Percentiles rank a stretch among this genome's conserved stretches.
Conservation (phyloP, 2,888 invertebrate genomes). For the Exephanes ischioxanthus region DNA sequence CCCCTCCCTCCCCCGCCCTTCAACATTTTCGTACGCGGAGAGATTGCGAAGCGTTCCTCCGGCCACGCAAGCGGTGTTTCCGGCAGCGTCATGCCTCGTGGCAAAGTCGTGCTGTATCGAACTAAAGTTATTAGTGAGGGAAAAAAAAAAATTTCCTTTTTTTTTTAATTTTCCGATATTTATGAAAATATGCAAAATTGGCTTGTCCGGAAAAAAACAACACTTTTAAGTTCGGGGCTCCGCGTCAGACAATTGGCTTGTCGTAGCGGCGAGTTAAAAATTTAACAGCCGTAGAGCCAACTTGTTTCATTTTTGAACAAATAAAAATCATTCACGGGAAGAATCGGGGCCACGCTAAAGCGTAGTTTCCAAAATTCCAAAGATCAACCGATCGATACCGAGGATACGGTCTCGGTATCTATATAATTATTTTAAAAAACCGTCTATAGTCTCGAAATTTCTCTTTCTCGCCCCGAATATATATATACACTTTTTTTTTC, state of each 20-base stretch:
- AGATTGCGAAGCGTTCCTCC: background rate
- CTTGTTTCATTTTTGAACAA: no score
- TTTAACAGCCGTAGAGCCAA: no score
- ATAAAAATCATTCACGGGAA: background rate
- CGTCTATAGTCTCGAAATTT: conserved; percentile 15
- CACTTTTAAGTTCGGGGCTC: background rate
- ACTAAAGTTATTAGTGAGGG: background rate
- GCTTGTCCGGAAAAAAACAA: background rate
- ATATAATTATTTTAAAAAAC: conserved; percentile 35
- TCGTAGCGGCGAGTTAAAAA: no score
- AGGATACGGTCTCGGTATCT: background rate
- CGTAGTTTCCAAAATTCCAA: background rate
- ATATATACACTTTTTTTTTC: background rate
- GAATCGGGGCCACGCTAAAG: background rate
- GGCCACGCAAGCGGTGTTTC: background rate
- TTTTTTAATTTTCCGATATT: background rate
- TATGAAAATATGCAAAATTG: background rate
- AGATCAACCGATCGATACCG: background rate
- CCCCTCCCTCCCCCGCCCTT: background rate
- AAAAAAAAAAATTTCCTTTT: background rate
- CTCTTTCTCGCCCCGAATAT: conserved; percentile 13
- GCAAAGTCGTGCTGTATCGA: background rate
- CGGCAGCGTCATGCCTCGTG: background rate
- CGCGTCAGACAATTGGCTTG: no score
- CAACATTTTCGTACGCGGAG: background rate